These are phyloP conservation scores for Natator depressus DNA, from an alignment of 2,113 vertebrate genomes.

Conservation along the genomic window DNA sequence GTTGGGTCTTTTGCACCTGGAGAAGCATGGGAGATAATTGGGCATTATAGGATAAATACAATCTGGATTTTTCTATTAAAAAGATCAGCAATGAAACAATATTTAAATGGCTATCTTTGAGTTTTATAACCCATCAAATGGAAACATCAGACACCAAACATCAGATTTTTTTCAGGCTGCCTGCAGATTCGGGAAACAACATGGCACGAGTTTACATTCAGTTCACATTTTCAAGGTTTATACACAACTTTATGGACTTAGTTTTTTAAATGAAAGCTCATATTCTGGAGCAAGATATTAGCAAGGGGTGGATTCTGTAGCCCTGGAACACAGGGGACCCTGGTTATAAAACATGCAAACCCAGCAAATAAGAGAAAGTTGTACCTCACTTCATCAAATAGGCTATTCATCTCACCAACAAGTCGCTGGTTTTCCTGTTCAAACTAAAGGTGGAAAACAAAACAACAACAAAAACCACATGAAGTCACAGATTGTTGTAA, in stretches of 20 bases:
- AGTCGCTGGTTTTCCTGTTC: conserved; percentile 97
- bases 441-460: conserved; percentile 81
- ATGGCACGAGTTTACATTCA: fast-evolving
- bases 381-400: conserved; percentile 97
- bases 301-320: neutral
- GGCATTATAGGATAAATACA: neutral
- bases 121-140: neutral
- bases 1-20: neutral
- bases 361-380: fast-evolving
- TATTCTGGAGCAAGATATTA: neutral
- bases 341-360: fast-evolving
- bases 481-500: neutral
- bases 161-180: neutral
- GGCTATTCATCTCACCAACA: conserved; percentile 94
- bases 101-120: neutral
- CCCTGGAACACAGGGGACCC: neutral
- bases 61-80: neutral
- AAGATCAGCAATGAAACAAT: neutral
- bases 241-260: neutral
- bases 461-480: neutral
- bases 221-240: neutral
- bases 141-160: neutral
- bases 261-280: neutral
- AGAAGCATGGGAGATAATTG: neutral
- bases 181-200: neutral